Percentiles rank a stretch among this genome's conserved stretches.
phyloP scores from a whole-genome alignment of 2,888 invertebrate genomes.

The Amphiduros pacificus region DNA sequence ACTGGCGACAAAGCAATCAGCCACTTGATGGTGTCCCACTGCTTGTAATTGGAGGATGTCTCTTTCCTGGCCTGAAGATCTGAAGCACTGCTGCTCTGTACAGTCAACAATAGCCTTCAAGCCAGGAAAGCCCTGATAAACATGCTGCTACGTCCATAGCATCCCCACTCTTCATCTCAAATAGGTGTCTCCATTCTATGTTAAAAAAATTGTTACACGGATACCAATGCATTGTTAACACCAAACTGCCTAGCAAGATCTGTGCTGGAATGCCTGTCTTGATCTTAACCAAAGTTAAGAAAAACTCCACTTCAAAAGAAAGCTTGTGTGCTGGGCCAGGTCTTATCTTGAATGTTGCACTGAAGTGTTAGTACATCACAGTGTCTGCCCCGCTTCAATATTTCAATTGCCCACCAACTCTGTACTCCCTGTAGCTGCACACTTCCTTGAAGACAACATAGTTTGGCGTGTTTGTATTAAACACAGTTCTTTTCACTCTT shows the following conservation, averaged over 20 bases:
- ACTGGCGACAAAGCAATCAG: constrained; percentile 23
- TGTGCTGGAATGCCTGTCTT: neutral
- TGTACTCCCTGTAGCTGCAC: too few species aligned
- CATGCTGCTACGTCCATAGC: neutral
- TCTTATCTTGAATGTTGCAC: neutral
- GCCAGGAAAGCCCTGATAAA: neutral
- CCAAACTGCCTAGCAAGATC: neutral
- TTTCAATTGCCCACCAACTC: too few species aligned
- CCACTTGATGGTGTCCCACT: constrained; percentile 16
- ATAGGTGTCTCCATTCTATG: neutral
- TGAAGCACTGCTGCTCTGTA: constrained; percentile 17
- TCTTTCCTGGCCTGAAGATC: constrained; percentile 18
- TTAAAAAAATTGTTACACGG: neutral
- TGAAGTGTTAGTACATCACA: too few species aligned
- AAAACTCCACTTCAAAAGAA: neutral
- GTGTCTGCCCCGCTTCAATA: too few species aligned
- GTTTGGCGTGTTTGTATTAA: too few species aligned
- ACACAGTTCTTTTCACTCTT: too few species aligned
- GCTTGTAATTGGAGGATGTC: constrained; percentile 20
- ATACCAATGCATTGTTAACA: neutral
- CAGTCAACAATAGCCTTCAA: constrained; percentile 13
- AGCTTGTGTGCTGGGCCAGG: neutral
- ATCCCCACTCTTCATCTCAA: constrained; percentile 1
- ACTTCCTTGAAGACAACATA: too few species aligned
- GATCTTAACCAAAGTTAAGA: neutral